Conservation (phyloP, 2,113 vertebrate species). For the Engraulis encrasicolus region DNA sequence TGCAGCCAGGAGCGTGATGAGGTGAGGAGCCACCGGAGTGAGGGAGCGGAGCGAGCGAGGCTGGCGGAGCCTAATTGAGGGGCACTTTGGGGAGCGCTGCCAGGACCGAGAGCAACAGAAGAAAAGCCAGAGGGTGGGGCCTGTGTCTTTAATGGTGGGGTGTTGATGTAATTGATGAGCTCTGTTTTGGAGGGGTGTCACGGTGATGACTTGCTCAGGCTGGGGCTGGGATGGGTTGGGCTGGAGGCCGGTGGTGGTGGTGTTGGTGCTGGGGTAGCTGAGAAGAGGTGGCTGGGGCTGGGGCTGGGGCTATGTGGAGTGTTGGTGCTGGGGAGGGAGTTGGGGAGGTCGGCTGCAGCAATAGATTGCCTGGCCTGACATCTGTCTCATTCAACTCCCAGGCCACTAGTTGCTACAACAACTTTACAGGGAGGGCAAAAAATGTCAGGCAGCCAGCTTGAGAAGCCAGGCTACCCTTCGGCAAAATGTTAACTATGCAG, state of each 20-base stretch:
- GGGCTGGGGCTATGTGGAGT: background rate
- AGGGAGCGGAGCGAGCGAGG: too few species aligned
- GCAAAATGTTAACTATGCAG: constrained; percentile 85
- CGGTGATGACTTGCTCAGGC: constrained; percentile 85
- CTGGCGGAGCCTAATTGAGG: constrained; percentile 66
- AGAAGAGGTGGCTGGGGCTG: constrained; percentile 52
- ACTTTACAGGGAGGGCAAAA: constrained; percentile 77
- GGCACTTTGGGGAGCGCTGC: constrained; percentile 48
- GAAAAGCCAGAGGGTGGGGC: constrained; percentile 51
- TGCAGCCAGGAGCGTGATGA: background rate
- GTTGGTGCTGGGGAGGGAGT: constrained; percentile 55
- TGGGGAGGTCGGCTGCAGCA: constrained; percentile 76
- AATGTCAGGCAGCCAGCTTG: constrained; percentile 83
- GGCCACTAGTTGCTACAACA: constrained; percentile 88
- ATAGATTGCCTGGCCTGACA: constrained; percentile 86
- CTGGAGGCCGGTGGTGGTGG: background rate
- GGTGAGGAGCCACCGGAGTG: background rate
- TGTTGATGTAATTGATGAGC: constrained; percentile 75
- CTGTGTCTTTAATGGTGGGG: constrained; percentile 69
- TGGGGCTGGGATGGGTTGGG: constrained; percentile 37
- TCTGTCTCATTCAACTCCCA: constrained; percentile 85
- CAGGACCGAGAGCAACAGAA: constrained; percentile 65
- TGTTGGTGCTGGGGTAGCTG: constrained; percentile 35
- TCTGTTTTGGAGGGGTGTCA: constrained; percentile 73
- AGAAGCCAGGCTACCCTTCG: constrained; percentile 78